phyloP scores from a whole-genome alignment of 2,113 vertebrate species.

The Lepisosteus oculatus region DNA sequence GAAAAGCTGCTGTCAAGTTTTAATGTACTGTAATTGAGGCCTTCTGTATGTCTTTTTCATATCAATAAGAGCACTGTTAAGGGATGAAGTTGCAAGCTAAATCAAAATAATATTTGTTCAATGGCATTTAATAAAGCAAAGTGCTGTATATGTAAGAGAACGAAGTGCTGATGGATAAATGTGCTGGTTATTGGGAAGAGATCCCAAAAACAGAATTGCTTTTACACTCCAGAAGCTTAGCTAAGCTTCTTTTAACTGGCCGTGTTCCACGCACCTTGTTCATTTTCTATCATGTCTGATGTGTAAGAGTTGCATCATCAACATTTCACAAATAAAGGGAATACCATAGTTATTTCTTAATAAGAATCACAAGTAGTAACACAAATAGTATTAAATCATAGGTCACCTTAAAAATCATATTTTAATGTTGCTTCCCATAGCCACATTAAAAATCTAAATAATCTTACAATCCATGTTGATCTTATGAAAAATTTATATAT shows the following conservation, averaged over 20 bases:
- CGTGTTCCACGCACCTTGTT: slow-evolving; percentile 28
- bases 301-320: too few relatives aligned
- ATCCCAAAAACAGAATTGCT: slow-evolving; percentile 32
- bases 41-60: not conserved
- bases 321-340: too few relatives aligned
- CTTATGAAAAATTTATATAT: too few relatives aligned
- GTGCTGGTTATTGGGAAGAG: slow-evolving; percentile 36
- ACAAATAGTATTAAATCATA: too few relatives aligned
- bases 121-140: slow-evolving; percentile 27
- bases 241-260: slow-evolving; percentile 32
- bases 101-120: not conserved
- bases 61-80: not conserved
- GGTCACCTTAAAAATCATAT: too few relatives aligned
- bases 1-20: too few relatives aligned
- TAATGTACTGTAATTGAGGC: too few relatives aligned
- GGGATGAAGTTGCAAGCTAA: not conserved
- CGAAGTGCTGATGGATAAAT: slow-evolving; percentile 36
- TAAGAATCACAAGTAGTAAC: too few relatives aligned
- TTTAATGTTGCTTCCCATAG: too few relatives aligned
- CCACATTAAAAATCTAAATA: too few relatives aligned
- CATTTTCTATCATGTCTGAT: slow-evolving; percentile 23
- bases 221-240: not conserved
- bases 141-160: slow-evolving; percentile 24
- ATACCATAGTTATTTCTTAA: too few relatives aligned
- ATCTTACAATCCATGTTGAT: too few relatives aligned